A percentile compares a stretch with the other conserved stretches of the same genome.
Conservation (phyloP, 2,888 invertebrate species). For the Congeria kusceri region DNA sequence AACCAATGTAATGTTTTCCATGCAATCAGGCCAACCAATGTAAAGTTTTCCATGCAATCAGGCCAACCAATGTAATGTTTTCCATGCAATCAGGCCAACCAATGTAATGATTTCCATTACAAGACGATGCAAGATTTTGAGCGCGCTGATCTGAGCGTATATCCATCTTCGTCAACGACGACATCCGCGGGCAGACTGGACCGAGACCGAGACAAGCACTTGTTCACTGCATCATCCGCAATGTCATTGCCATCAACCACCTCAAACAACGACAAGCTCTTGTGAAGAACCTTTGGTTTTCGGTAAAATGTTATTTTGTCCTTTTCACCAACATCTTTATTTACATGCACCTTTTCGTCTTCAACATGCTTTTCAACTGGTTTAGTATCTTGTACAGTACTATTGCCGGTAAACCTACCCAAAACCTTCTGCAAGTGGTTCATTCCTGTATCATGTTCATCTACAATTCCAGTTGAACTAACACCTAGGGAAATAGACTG, state of each 20-base stretch:
- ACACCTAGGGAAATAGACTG: not conserved
- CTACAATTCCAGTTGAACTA: slow-evolving; percentile 3
- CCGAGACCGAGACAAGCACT: not conserved
- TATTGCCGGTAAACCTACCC: too few relatives aligned
- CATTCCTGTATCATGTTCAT: too few relatives aligned
- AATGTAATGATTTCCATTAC: not conserved
- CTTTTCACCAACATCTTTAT: not conserved
- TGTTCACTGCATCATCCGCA: too few relatives aligned
- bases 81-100: too few relatives aligned
- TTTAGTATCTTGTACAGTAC: too few relatives aligned
- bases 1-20: too few relatives aligned
- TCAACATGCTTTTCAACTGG: not conserved
- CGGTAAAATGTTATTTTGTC: not conserved
- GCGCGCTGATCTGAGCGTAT: slow-evolving; percentile 41
- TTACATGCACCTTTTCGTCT: not conserved
- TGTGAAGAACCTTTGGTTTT: slow-evolving; percentile 2
- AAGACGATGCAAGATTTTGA: slow-evolving; percentile 57
- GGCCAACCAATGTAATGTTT: too few relatives aligned
- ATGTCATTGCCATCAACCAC: not conserved
- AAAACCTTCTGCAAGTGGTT: slow-evolving; percentile 6
- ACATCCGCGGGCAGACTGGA: slow-evolving; percentile 25
- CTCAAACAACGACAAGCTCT: slow-evolving; percentile 22
- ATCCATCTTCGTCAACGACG: slow-evolving; percentile 40
- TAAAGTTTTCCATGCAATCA: too few relatives aligned
- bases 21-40: too few relatives aligned